Conservation (phyloP, 2,888 invertebrate species). For the Lysandra coridon region DNA sequence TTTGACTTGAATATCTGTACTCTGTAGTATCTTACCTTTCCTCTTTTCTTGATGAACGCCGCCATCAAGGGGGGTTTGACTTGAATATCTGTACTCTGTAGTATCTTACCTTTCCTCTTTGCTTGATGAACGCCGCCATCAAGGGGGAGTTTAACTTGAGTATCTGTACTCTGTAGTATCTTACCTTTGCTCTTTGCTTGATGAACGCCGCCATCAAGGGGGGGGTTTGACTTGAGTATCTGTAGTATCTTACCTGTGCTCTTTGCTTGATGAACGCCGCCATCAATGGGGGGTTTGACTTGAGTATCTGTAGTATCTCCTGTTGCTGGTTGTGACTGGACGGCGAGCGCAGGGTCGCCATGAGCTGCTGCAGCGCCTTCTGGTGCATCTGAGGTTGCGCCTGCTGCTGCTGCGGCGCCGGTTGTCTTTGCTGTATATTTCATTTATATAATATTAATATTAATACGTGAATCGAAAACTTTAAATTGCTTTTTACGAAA, state of each 20-base stretch:
- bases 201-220: slow-evolving; percentile 97
- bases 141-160: slow-evolving; percentile 86
- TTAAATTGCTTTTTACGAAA: too few relatives aligned
- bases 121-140: not conserved
- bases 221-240: slow-evolving; percentile 96
- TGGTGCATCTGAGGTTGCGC: slow-evolving; percentile 68
- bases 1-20: too few relatives aligned
- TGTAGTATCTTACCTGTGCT: slow-evolving; percentile 88
- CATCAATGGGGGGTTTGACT: slow-evolving; percentile 96
- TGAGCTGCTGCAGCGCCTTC: slow-evolving; percentile 90
- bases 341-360: slow-evolving; percentile 94
- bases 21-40: too few relatives aligned
- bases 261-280: slow-evolving; percentile 96
- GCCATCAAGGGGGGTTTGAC: too few relatives aligned
- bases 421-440: slow-evolving; percentile 49
- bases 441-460: too few relatives aligned
- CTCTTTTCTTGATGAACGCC: too few relatives aligned
- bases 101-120: too few relatives aligned
- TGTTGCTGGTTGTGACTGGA: slow-evolving; percentile 95
- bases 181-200: slow-evolving; percentile 89
- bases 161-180: too few relatives aligned
- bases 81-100: too few relatives aligned
- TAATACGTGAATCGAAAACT: too few relatives aligned
- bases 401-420: slow-evolving; percentile 68
- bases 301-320: slow-evolving; percentile 92